Conservation (phyloP, 2,113 vertebrate genomes). For the Marcusenius ussheri region DNA sequence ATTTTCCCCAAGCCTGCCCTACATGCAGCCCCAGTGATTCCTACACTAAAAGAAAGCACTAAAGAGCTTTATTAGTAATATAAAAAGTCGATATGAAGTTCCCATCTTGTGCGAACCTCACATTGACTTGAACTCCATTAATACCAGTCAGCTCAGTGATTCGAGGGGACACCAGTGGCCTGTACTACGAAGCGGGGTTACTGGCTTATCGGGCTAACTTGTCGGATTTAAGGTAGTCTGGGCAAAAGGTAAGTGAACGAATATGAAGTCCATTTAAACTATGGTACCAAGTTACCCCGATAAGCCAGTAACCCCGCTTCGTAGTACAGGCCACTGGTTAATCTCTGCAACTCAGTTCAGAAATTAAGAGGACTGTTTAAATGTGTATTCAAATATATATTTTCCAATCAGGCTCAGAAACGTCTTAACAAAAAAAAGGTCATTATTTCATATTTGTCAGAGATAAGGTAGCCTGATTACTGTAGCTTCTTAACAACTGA, state of each 20-base stretch:
- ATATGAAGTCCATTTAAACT: too few relatives aligned
- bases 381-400: neutral
- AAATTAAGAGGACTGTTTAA: neutral
- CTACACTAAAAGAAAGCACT: neutral
- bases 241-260: too few relatives aligned
- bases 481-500: neutral
- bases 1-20: neutral
- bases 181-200: too few relatives aligned
- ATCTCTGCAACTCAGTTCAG: neutral
- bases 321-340: neutral
- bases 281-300: too few relatives aligned
- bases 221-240: too few relatives aligned
- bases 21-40: neutral
- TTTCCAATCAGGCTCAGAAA: neutral
- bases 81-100: neutral
- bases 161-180: neutral
- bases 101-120: neutral
- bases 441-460: neutral
- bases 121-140: neutral
- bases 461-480: neutral
- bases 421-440: neutral
- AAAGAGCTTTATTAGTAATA: neutral
- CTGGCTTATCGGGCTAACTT: too few relatives aligned
- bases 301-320: too few relatives aligned
- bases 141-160: neutral